Evolutionary conservation across 2,888 invertebrate species (phyloP), one percentile per base, ranked within the genome.

Genomic region (Lacanobia wlatinum): DNA sequence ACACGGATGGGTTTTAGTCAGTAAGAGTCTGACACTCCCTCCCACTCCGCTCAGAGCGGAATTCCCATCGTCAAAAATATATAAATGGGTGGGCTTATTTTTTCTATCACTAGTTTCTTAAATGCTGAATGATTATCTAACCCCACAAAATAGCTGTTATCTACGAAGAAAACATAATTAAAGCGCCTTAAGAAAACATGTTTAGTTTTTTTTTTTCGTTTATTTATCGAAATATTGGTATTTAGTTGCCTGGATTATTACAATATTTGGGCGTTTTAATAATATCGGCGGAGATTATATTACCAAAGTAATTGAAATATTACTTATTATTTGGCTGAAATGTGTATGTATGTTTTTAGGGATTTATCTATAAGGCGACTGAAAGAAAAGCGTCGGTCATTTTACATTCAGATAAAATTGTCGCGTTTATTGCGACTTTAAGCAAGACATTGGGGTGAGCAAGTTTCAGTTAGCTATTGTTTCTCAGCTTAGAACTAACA

Each of bases 221-320:
- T 40, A 55, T 23, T 56, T 40, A 55, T 50, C 16, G 21, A 34
- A 55, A 69, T 68, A 60, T 23, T 60, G 68, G 12, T 48, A 14
- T 66, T 8, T 38, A 56, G 0, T 58, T 28, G 12, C 23, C 16
- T 21, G 18, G 14, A 53, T 53, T 76, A 48, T 50, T 18, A 76
- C 12, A 43, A 23, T 50, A 0, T 76, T 50, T 50, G 16, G 23
- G 23, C 6, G 1, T 50, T 59, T 43, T 28, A 76, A 40, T 53
- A 16, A 50, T 40, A 48, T 40, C 21, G 18, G 14, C 16, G 0
- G 3, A 58, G 7, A 53, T 55, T 53, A 10, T 55, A 28, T 53
- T 53, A 48, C 8, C 1, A 38, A 16, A n/a, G 7, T 73, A 46
- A 52, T 46, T 61, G n/a, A 23, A 67, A 70, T 43, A n/a, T 40